Evolutionary conservation across 1,140 invertebrate genomes (phyloP), one percentile per base, ranked within the genome.

Genomic region (Drosophila seguyi): DNA sequence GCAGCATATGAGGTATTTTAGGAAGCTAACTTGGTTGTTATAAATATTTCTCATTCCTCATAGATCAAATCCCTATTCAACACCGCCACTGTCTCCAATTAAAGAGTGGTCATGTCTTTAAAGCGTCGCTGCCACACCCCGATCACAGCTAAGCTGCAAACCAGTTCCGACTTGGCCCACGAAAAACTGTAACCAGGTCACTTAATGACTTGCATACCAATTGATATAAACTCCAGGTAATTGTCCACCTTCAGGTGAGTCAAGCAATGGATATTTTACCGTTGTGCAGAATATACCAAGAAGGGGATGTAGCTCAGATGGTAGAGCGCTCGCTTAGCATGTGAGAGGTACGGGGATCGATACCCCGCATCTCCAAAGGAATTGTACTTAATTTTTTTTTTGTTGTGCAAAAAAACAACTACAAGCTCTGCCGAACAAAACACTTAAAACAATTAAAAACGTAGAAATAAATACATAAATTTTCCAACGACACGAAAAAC

Each of bases 291-390:
- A 22, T 20, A 31, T 13, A 6, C 5, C 25, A 48, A 65, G 38
- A 58, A 13, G 83, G 84, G 83, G 83, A 87, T 88, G 84, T 88
- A 88, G 80, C 84, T 88, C 75, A 77, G 94, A 95, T 96, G 95
- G 95, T 96, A 96, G 95, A 96, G 95, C 95, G 95, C 95, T 96
- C 95, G 95, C 95, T 96, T 96, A 96, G 95, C 95, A 96, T 96
- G 95, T 94, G 95, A 96, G 95, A 96, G 95, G 95, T 96, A 96
- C 95, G 94, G 94, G 95, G 95, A 96, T 96, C 95, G 95, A 96
- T 96, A 93, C 95, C 95, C 95, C 94, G 95, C 95, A 95, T 95
- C 95, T 92, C 91, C 92, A 92, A 60, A 44, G 34, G 7, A 11
- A 10, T n/a, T 66, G 42, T 50, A 27, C n/a, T n/a, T n/a, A n/a